These are phyloP conservation scores for Venusia cambrica DNA, from an alignment of 2,888 invertebrate genomes.

Conservation along the genomic window DNA sequence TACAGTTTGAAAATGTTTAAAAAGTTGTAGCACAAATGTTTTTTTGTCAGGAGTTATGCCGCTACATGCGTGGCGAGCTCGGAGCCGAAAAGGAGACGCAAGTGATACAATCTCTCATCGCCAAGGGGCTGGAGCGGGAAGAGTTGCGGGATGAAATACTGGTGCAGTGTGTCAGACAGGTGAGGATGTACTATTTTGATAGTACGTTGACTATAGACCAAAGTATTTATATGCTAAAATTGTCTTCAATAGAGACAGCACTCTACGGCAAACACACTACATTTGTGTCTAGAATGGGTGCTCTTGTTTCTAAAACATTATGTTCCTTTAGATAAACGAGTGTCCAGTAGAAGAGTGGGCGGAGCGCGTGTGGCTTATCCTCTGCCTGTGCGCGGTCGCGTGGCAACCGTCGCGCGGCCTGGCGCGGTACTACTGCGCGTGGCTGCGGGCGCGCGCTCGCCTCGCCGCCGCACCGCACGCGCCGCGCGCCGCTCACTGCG, in stretches of 20 bases:
- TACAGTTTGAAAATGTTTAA: too few species aligned
- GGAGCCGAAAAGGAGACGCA: slow-evolving; percentile 91
- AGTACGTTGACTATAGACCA: too few species aligned
- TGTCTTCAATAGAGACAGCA: too few species aligned
- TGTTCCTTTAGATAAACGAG: slow-evolving; percentile 84
- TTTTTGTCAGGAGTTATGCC: slow-evolving; percentile 88
- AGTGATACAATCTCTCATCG: slow-evolving; percentile 91
- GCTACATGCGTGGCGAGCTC: slow-evolving; percentile 93
- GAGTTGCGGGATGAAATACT: slow-evolving; percentile 96
- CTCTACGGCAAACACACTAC: too few species aligned
- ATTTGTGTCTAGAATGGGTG: too few species aligned
- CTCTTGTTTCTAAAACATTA: too few species aligned
- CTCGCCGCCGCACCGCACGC: slow-evolving; percentile 35
- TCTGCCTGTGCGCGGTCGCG: slow-evolving; percentile 94
- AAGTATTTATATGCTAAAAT: too few species aligned
- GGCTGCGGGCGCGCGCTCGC: slow-evolving; percentile 61
- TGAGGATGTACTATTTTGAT: too few species aligned
- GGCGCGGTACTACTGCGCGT: slow-evolving; percentile 87
- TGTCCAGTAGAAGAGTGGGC: slow-evolving; percentile 92
- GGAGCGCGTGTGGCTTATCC: slow-evolving; percentile 92
- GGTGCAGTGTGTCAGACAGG: slow-evolving; percentile 92
- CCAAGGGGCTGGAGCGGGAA: slow-evolving; percentile 93
- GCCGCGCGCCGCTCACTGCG: slow-evolving; percentile 85
- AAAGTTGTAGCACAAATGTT: too few species aligned
- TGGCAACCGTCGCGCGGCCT: slow-evolving; percentile 94